Evolutionary conservation across 2,797 vertebrate species (phyloP).

Genomic region (Poecilia velifera): DNA sequence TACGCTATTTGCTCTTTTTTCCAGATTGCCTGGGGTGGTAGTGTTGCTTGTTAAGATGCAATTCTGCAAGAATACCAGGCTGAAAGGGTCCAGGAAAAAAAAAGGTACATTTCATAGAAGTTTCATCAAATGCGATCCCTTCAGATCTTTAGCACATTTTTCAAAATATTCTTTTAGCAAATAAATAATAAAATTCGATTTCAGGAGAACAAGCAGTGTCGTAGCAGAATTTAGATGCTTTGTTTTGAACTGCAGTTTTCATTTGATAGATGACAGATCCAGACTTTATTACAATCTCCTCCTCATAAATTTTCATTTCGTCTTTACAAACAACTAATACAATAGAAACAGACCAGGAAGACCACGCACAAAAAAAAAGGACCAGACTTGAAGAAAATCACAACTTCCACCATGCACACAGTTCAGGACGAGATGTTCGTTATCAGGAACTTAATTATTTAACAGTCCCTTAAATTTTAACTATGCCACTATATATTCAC

Average conservation of each 20-base stretch:
- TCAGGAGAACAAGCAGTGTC: slow-evolving; percentile 17
- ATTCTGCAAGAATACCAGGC: slow-evolving; percentile 29
- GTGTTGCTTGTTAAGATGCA: slow-evolving; percentile 32
- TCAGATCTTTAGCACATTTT: slow-evolving; percentile 29
- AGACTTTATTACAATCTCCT: slow-evolving; percentile 47
- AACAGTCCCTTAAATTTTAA: not conserved
- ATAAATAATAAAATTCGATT: slow-evolving; percentile 30
- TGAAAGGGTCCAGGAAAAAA: slow-evolving; percentile 11
- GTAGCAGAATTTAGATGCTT: slow-evolving; percentile 16
- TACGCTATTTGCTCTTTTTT: slow-evolving; percentile 45
- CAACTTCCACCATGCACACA: not conserved
- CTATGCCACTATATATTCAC: not conserved
- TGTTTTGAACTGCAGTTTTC: slow-evolving; percentile 29
- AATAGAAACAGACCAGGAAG: slow-evolving; percentile 19
- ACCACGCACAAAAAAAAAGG: slow-evolving; percentile 8
- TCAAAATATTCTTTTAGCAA: slow-evolving; percentile 35
- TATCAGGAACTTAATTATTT: slow-evolving; percentile 6
- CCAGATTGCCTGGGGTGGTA: slow-evolving; percentile 31
- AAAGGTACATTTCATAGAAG: slow-evolving; percentile 22
- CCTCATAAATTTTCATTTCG: slow-evolving; percentile 47
- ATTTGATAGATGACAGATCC: slow-evolving; percentile 19
- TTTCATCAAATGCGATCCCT: slow-evolving; percentile 29
- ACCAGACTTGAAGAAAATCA: slow-evolving; percentile 10
- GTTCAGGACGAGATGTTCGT: slow-evolving; percentile 1
- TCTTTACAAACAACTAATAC: slow-evolving; percentile 31